Percentiles rank a stretch among this genome's conserved stretches.
phyloP scores from a whole-genome alignment of 2,888 invertebrate species.

The Pegoplata infirma region DNA sequence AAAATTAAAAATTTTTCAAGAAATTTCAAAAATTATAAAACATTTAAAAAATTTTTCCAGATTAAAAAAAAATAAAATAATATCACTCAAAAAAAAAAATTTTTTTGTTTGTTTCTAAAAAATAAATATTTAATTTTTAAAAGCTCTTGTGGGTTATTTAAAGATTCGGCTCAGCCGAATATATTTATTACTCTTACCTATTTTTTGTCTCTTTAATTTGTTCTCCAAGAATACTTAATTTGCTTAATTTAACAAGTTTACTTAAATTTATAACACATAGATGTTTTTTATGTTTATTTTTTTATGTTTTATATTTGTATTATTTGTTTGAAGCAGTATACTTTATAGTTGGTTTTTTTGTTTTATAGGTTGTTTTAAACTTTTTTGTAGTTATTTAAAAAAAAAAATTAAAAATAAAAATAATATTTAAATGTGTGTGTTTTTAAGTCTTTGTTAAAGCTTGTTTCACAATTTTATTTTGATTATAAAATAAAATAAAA shows the following conservation, averaged over 20 bases:
- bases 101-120: too few species aligned
- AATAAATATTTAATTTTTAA: too few species aligned
- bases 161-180: too few species aligned
- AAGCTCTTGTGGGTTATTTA: too few species aligned
- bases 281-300: conserved; percentile 5
- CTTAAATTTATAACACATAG: conserved; percentile 14
- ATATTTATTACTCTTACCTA: too few species aligned
- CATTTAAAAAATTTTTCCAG: too few species aligned
- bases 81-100: too few species aligned
- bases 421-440: conserved; percentile 43
- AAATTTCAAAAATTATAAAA: too few species aligned
- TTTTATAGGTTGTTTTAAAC: conserved; percentile 29
- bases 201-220: too few species aligned
- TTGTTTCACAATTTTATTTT: conserved; percentile 48
- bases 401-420: conserved; percentile 31
- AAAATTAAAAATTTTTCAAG: too few species aligned
- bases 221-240: too few species aligned
- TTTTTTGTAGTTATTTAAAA: conserved; percentile 26
- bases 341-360: conserved; percentile 46
- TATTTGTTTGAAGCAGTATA: conserved; percentile 45
- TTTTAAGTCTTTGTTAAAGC: conserved; percentile 63
- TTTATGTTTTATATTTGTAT: conserved; percentile 2
- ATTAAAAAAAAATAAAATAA: too few species aligned
- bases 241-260: neutral
- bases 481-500: conserved; percentile 30